phyloP scores from a whole-genome alignment of 2,797 vertebrate genomes.

The Bryconaethiops microstoma region DNA sequence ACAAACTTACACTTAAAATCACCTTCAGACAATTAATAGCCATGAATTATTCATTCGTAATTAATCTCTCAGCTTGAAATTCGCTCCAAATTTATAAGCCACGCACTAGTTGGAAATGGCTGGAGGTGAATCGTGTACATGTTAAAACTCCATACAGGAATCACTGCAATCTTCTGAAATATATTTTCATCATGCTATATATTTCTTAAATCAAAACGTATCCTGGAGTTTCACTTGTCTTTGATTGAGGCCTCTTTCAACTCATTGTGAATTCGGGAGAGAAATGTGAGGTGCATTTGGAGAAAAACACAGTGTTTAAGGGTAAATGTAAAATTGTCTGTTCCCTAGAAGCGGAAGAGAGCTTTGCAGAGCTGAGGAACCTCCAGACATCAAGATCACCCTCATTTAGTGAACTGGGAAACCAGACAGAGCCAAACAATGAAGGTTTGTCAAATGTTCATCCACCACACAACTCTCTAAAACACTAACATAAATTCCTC shows the following conservation, averaged over 20 bases:
- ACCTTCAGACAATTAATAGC: too few species aligned
- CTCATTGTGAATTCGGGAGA: background rate
- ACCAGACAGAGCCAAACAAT: conserved; percentile 38
- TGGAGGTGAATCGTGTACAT: background rate
- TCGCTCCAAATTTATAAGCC: background rate
- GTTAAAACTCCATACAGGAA: background rate
- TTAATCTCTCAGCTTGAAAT: background rate
- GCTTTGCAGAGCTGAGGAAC: conserved; percentile 56
- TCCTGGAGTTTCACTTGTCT: background rate
- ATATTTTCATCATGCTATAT: background rate
- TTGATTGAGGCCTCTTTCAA: background rate
- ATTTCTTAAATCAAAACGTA: background rate
- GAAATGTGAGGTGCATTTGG: background rate
- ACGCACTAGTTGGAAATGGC: background rate
- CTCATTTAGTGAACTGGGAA: conserved; percentile 45
- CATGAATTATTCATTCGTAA: background rate
- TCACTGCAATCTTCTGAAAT: background rate
- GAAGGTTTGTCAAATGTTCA: conserved; percentile 57
- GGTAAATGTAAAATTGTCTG: conserved; percentile 7
- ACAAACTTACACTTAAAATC: background rate
- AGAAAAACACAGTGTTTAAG: conserved; percentile 1
- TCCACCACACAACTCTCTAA: too few species aligned
- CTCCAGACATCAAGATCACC: conserved; percentile 54
- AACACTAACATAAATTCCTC: background rate
- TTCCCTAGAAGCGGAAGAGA: conserved; percentile 56